Base-by-base conservation (phyloP, 2,113 vertebrate species). In the Toxostoma redivivum region DNA sequence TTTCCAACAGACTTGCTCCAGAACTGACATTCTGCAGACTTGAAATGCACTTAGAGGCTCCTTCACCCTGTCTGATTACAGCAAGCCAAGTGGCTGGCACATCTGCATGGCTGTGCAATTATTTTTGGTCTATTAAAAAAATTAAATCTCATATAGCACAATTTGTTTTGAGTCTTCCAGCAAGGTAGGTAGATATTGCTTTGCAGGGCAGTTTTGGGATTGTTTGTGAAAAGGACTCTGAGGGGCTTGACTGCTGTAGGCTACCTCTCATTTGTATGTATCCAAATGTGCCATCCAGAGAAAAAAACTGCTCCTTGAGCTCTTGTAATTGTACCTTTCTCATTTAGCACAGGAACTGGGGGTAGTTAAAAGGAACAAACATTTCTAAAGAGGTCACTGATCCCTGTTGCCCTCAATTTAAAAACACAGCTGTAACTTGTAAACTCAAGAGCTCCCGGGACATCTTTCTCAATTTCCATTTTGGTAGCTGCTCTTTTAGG, bases 331-430 rank as follows among this genome's bases (percentile, higher is more conserved):
- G 47, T 78, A 27, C 35, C 72, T 79, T 57, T 79, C 66, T 72
- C 78, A 81, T 85, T 88, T 87, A 92, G 78, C 81, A 69, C 70
- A 79, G 62, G 88, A 97, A 69, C 48, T 65, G 79, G 57, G 73
- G 74, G 82, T 80, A 57, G 70, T 87, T 94, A 89, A 64, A 85
- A 91, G 81, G 62, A 81, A 87, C 42, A 31, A 92, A 53, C 25
- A 20, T n/a, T 72, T 72, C 74, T 72, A 82, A 92, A 79, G 17
- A 65, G 66, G 62, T 47, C 53, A 42, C 71, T 86, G 77, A 94
- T 70, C 87, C 45, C 54, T 72, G 71, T 88, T 92, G 84, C 81
- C 83, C 96, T 95, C 86, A 76, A 91, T 95, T 94, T 89, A 79
- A 89, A 90, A 91, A 81, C 76, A 67, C 27, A 84, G 72, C 64